Evolutionary conservation across 2,113 vertebrate species (phyloP), one percentile per base, ranked within the genome.

Genomic region (Sebastes fasciatus): DNA sequence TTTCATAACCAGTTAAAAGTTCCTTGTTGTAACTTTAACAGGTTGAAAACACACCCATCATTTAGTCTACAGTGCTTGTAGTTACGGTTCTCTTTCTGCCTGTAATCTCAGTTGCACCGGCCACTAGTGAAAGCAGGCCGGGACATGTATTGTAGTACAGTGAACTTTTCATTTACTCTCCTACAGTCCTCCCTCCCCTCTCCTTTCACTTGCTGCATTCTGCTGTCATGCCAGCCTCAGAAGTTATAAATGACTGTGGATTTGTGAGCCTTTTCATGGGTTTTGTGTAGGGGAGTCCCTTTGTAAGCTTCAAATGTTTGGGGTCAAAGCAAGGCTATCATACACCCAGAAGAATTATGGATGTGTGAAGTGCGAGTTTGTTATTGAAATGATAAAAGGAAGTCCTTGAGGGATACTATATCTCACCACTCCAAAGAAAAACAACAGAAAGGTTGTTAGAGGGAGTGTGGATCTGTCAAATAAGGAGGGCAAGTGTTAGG

Each of bases 281-380:
- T 79, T 34, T 86, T 86, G 78, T 75, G 74, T 61, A 69, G 71
- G 77, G 76, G 83, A 77, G 78, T 83, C 46, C 58, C 58, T 86
- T 92, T 94, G 87, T 88, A 77, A 72, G 69, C 75, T 85, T 87
- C 80, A 83, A 69, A 90, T 82, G 86, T 89, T 81, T 82, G 74
- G 91, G 93, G 91, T 94, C 89, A 92, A 84, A 84, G 75, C 62
- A 10, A 81, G 94, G 93, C 87, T 94, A 91, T 92, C 85, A 43
- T 77, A 81, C 60, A 68, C 76, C 69, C 74, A 76, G 81, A 90
- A 92, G 91, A 92, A 82, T 91, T 89, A 86, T 90, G 77, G 85
- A 83, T 86, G 77, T 86, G 85, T 79, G 76, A 90, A 86, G 83
- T 91, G 84, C 2, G 70, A 86, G 58, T 90, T 88, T 89, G 88